Percentiles rank a stretch among this genome's conserved stretches.
These are phyloP conservation scores for Geotrupes spiniger DNA, from an alignment of 2,888 invertebrate species.

Conservation along the genomic window DNA sequence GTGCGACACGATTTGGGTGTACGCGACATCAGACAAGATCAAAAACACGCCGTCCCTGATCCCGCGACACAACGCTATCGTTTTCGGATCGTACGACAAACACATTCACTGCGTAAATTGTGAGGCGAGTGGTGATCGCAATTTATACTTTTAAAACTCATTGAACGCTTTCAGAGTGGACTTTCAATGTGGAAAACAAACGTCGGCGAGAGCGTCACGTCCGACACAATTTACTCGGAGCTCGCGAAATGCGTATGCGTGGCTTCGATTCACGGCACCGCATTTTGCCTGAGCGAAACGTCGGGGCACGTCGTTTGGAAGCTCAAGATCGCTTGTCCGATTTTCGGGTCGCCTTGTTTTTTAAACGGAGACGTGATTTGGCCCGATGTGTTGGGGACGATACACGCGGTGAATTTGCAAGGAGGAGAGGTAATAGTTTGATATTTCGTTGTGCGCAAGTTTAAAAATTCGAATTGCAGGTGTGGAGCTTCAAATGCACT, in stretches of 20 bases:
- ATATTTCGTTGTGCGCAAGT: slow-evolving; percentile 7
- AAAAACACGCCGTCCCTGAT: slow-evolving; percentile 61
- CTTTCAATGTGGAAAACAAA: slow-evolving; percentile 44
- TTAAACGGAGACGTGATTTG: slow-evolving; percentile 55
- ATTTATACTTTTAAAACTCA: slow-evolving; percentile 14
- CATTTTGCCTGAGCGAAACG: slow-evolving; percentile 54
- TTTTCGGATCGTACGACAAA: slow-evolving; percentile 73
- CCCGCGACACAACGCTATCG: slow-evolving; percentile 49
- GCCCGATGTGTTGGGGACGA: slow-evolving; percentile 56
- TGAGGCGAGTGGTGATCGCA: slow-evolving; percentile 48
- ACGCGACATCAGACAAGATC: slow-evolving; percentile 59
- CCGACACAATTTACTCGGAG: slow-evolving; percentile 49
- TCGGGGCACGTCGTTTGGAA: slow-evolving; percentile 60
- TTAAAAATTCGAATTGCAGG: slow-evolving; percentile 48
- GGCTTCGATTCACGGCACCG: slow-evolving; percentile 60
- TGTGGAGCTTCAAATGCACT: slow-evolving; percentile 58
- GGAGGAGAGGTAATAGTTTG: slow-evolving; percentile 52
- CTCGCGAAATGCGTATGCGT: slow-evolving; percentile 49
- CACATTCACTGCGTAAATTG: slow-evolving; percentile 59
- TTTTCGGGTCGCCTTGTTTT: slow-evolving; percentile 64
- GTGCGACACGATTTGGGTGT: slow-evolving; percentile 61
- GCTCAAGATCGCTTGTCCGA: slow-evolving; percentile 53
- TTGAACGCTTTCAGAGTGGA: slow-evolving; percentile 52
- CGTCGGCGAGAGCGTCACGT: slow-evolving; percentile 52
- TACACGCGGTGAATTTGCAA: slow-evolving; percentile 55